Conservation (phyloP, 2,113 vertebrate genomes). For the Zingel zingel region DNA sequence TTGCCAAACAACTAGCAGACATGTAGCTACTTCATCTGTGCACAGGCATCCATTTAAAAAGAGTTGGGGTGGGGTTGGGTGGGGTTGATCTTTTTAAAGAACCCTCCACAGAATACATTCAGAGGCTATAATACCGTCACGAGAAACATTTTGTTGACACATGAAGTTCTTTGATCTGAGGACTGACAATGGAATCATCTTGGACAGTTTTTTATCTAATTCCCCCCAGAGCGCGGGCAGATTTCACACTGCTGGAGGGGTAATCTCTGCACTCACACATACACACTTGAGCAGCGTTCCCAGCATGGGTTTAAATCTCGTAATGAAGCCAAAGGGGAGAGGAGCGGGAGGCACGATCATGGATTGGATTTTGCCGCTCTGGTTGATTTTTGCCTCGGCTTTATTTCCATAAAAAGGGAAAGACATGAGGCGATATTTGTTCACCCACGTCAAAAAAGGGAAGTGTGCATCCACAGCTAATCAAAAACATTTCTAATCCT, state of each 20-base stretch:
- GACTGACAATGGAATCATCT: constrained; percentile 64
- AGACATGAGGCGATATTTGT: constrained; percentile 45
- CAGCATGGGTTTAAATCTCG: constrained; percentile 64
- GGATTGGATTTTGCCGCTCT: constrained; percentile 28
- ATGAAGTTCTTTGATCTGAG: constrained; percentile 68
- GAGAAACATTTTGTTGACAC: constrained; percentile 47
- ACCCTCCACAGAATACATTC: constrained; percentile 31
- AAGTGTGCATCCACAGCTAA: constrained; percentile 45
- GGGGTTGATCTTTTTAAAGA: constrained; percentile 50
- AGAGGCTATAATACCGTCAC: constrained; percentile 30
- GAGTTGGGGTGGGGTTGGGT: constrained; percentile 43
- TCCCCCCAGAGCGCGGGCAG: constrained; percentile 59
- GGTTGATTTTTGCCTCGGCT: constrained; percentile 2
- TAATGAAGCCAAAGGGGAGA: constrained; percentile 66
- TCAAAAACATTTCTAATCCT: constrained; percentile 69
- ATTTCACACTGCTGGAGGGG: constrained; percentile 73
- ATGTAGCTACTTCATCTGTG: constrained; percentile 21
- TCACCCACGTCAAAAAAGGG: constrained; percentile 48
- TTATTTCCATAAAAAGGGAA: constrained; percentile 11
- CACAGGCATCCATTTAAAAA: constrained; percentile 41
- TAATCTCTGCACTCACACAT: constrained; percentile 53
- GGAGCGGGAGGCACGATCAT: constrained; percentile 37
- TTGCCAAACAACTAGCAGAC: constrained; percentile 25
- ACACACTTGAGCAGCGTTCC: constrained; percentile 49
- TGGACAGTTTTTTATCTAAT: constrained; percentile 75